These are phyloP conservation scores for Poicephalus gulielmi DNA, from an alignment of 2,113 vertebrate genomes.

Conservation along the genomic window DNA sequence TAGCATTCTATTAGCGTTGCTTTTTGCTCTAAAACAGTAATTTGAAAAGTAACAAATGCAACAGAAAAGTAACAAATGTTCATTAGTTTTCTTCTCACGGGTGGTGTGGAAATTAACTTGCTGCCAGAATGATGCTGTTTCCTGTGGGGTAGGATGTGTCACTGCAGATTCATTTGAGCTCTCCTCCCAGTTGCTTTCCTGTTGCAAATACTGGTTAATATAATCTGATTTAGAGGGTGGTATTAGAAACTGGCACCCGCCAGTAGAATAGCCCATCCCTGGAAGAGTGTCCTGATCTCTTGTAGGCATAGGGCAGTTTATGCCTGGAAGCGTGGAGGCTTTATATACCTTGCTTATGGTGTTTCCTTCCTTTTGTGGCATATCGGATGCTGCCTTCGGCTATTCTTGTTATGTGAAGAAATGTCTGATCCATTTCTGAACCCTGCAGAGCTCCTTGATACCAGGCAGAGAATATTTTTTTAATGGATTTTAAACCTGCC, in stretches of 20 bases:
- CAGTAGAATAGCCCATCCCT: neutral
- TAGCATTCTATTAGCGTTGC: neutral
- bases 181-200: neutral
- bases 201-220: neutral
- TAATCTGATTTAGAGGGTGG: neutral
- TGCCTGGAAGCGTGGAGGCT: neutral
- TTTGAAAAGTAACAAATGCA: neutral
- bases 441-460: neutral
- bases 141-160: neutral
- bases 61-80: neutral
- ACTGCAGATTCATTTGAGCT: neutral
- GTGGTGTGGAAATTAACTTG: fast-evolving
- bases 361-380: neutral
- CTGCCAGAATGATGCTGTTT: neutral
- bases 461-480: neutral
- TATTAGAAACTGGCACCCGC: neutral
- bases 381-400: neutral
- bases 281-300: neutral
- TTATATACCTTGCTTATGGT: neutral
- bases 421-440: conserved; percentile 12
- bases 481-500: neutral
- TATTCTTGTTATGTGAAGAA: neutral
- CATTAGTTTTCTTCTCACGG: neutral
- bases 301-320: neutral
- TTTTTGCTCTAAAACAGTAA: fast-evolving